These are phyloP conservation scores for Rhadina sibilatrix DNA, from an alignment of 2,113 vertebrate species.

Conservation along the genomic window DNA sequence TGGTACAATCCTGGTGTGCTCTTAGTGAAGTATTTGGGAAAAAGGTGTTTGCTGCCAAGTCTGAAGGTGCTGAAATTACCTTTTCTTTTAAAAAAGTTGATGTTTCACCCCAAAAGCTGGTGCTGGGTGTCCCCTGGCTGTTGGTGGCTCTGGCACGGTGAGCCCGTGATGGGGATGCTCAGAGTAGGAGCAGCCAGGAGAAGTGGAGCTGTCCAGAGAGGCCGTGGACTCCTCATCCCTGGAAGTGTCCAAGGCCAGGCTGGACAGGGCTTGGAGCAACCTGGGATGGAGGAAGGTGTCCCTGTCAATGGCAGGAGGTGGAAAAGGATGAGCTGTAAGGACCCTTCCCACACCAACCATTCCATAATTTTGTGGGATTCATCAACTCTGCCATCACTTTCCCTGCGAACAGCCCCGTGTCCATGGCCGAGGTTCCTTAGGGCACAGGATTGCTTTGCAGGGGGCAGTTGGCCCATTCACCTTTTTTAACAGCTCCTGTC, in stretches of 20 bases:
- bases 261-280: fast-evolving
- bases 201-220: not conserved
- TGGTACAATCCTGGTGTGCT: fast-evolving
- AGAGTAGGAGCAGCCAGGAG: not conserved
- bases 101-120: not conserved
- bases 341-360: not conserved
- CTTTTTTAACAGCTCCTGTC: not conserved
- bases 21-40: fast-evolving
- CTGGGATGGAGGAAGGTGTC: not conserved
- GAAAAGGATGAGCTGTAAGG: not conserved
- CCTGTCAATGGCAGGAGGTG: not conserved
- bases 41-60: not conserved
- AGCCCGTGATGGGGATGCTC: fast-evolving
- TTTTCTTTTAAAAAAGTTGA: fast-evolving
- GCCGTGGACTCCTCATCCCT: not conserved
- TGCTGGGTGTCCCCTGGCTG: not conserved
- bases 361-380: not conserved
- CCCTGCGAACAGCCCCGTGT: not conserved
- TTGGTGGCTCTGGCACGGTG: fast-evolving
- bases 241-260: fast-evolving
- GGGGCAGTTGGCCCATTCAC: not conserved
- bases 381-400: fast-evolving
- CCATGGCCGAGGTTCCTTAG: not conserved
- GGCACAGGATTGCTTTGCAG: not conserved
- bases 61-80: not conserved